Evolutionary conservation across 2,797 vertebrate species (phyloP), one percentile per base, ranked within the genome.

Genomic region (Chromobotia macracanthus): DNA sequence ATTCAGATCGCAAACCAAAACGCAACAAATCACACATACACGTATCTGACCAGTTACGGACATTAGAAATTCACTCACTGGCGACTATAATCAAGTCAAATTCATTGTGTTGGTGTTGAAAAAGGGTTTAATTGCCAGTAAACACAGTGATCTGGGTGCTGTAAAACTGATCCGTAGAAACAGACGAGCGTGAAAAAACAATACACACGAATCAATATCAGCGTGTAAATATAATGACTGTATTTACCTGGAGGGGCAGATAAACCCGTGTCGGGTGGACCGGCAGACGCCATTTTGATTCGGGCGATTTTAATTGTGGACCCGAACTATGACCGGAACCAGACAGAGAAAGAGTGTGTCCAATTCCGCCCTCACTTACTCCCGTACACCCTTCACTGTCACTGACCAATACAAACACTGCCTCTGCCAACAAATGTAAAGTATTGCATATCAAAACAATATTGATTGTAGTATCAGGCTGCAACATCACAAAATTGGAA

Each of bases 211-310:
- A 15, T 2, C 23, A 0, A 18, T 31, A 31, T 65, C 3, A n/a
- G 3, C 61, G 3, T 18, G 38, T 11, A 48, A 35, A n/a, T 21
- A 48, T n/a, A 48, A 13, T 0, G 5, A 5, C 44, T 18, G 21
- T 6, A 19, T 18, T 69, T 94, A 95, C 94, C 94, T 93, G 94
- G 89, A 83, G 89, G 90, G 87, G 88, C 89, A 83, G 90, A 87
- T 67, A 90, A 89, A 89, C 92, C 94, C 88, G 88, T 86, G 81
- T 94, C 93, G 85, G 89, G 89, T 82, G 87, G 88, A 85, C 87
- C 92, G 91, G 93, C 92, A 87, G 94, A 92, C 92, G 94, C 94
- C 94, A 95, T 95, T 92, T 92, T 86, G 89, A 69, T 89, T 76
- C 83, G 74, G 72, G 38, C 31, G 3, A 31, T 31, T 67, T 73